Evolutionary conservation across 1,140 invertebrate genomes (phyloP).

Genomic region (Melanaphis sacchari): DNA sequence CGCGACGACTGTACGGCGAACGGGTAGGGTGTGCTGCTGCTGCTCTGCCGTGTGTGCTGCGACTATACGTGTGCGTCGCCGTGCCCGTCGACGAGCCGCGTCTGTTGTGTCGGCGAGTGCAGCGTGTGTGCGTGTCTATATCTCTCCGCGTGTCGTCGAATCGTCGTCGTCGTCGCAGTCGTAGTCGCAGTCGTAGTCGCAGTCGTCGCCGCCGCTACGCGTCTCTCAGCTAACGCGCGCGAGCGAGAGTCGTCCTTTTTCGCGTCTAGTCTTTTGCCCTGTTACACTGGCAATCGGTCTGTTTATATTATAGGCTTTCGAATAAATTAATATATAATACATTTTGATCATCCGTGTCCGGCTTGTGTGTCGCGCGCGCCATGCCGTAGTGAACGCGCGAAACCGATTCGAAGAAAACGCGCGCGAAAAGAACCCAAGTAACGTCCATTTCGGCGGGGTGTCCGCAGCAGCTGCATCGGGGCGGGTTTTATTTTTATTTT

Average conservation of each 20-base stretch:
- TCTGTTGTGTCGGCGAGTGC: constrained; percentile 23
- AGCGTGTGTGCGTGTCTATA: constrained; percentile 9
- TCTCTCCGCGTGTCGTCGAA: not conserved
- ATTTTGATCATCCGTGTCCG: too few relatives aligned
- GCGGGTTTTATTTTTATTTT: too few relatives aligned
- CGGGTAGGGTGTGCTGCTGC: not conserved
- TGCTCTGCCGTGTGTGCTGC: not conserved
- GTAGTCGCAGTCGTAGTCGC: too few relatives aligned
- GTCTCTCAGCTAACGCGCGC: not conserved
- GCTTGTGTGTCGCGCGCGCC: not conserved
- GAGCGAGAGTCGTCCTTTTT: too few relatives aligned
- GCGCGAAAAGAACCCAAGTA: not conserved
- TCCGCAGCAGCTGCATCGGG: not conserved
- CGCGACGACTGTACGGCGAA: not conserved
- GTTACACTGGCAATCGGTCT: too few relatives aligned
- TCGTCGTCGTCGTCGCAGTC: too few relatives aligned
- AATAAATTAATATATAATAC: too few relatives aligned
- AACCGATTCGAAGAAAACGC: not conserved
- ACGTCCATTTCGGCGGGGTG: not conserved
- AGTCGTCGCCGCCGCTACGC: not conserved
- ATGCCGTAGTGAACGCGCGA: not conserved
- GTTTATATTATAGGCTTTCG: not conserved
- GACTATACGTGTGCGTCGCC: constrained; percentile 8
- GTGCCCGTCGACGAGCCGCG: constrained; percentile 22
- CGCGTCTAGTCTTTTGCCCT: too few relatives aligned